Evolutionary conservation across 92 coral and sea anemone species (phyloP).

Genomic region (Palythoa grandiflora): DNA sequence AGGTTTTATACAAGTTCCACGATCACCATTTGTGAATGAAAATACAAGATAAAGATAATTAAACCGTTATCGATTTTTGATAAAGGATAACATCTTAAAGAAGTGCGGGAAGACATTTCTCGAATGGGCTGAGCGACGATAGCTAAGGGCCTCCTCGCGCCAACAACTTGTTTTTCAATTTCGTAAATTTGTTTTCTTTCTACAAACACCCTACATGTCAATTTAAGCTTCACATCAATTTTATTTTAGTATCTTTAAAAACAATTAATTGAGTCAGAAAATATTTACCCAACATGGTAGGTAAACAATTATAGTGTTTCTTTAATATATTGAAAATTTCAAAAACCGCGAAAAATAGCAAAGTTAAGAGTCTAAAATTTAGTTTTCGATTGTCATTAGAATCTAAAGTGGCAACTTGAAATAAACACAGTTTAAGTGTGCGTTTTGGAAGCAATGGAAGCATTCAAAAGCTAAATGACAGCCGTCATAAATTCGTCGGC

Average conservation of each 20-base stretch:
- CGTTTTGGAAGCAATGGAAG: background rate
- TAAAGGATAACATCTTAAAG: slow-evolving; percentile 19
- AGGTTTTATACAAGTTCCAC: slow-evolving; percentile 26
- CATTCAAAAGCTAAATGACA: background rate
- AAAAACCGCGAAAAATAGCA: background rate
- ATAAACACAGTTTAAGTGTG: background rate
- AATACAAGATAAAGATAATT: slow-evolving; percentile 51
- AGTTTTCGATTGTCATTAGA: background rate
- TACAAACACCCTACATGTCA: background rate
- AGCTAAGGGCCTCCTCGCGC: background rate
- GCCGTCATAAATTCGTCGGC: slow-evolving; percentile 26
- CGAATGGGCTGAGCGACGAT: background rate
- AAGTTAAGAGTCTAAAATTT: no score
- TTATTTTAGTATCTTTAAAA: background rate
- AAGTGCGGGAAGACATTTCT: slow-evolving; percentile 6
- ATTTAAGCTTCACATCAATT: slow-evolving; percentile 7
- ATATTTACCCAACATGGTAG: slow-evolving; percentile 25
- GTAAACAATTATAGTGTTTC: slow-evolving; percentile 7
- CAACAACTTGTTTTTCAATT: background rate
- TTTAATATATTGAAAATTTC: background rate
- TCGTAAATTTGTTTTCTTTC: slow-evolving; percentile 11
- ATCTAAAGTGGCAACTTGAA: background rate
- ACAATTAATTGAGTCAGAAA: slow-evolving; percentile 11
- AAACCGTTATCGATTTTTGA: slow-evolving; percentile 41
- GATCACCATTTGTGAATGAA: slow-evolving; percentile 43